These are phyloP conservation scores for Procambarus virginalis DNA, from an alignment of 1,140 invertebrate species.

Conservation along the genomic window DNA sequence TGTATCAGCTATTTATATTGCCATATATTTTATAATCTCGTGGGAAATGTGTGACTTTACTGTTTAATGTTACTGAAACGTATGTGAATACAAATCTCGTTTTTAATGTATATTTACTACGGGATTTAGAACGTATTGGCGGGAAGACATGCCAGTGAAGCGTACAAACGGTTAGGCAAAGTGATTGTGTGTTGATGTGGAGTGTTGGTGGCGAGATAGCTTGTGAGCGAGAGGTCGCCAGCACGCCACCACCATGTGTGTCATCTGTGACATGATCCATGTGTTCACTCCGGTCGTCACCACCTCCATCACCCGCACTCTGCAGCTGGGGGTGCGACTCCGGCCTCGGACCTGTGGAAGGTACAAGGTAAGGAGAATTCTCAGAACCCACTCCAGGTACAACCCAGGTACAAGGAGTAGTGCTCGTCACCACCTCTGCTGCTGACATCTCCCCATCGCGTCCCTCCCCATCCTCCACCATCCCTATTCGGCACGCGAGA, in stretches of 20 bases:
- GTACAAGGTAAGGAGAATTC: constrained; percentile 23
- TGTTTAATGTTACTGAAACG: too few species aligned
- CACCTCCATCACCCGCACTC: constrained; percentile 21
- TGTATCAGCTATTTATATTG: too few species aligned
- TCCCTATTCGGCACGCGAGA: background rate
- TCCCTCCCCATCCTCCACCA: background rate
- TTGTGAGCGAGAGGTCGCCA: too few species aligned
- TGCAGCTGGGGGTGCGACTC: constrained; percentile 22
- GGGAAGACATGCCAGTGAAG: too few species aligned
- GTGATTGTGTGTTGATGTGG: too few species aligned
- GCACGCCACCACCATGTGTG: background rate
- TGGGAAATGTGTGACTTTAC: too few species aligned
- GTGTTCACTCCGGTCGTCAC: constrained; percentile 6
- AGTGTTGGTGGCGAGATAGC: background rate
- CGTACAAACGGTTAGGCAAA: too few species aligned
- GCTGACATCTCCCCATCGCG: background rate
- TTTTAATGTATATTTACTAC: too few species aligned
- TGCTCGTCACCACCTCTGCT: background rate
- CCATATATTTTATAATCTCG: too few species aligned
- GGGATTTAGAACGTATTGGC: too few species aligned
- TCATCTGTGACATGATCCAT: constrained; percentile 45
- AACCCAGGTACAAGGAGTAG: background rate
- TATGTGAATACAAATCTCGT: too few species aligned
- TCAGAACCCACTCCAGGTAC: too few species aligned
- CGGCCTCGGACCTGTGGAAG: constrained; percentile 30